Percentiles rank a stretch among this genome's conserved stretches.
phyloP scores from a whole-genome alignment of 2,797 vertebrate species.

The Spea hammondii region DNA sequence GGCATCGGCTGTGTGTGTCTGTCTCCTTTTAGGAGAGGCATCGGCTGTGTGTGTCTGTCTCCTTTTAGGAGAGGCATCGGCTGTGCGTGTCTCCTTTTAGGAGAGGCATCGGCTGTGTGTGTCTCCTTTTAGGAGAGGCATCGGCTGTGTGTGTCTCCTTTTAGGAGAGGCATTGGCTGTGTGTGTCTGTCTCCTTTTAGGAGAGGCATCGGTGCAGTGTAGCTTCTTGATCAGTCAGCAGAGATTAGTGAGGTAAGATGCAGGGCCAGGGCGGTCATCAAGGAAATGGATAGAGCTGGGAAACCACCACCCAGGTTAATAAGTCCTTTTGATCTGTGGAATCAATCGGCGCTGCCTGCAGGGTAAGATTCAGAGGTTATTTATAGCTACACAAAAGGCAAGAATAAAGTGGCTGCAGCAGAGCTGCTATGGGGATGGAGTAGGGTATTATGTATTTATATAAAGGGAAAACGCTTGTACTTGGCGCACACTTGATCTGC shows the following conservation, averaged over 20 bases:
- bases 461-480: conserved; percentile 11
- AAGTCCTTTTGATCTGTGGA: conserved; percentile 37
- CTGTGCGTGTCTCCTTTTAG: too few relatives aligned
- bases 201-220: too few relatives aligned
- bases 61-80: too few relatives aligned
- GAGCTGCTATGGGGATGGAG: neutral
- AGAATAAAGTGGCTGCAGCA: conserved; percentile 2
- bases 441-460: neutral
- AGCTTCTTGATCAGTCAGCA: neutral
- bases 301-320: conserved; percentile 27
- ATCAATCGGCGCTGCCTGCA: conserved; percentile 26
- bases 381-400: conserved; percentile 32
- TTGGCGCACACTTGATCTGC: too few relatives aligned
- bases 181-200: too few relatives aligned
- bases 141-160: too few relatives aligned
- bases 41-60: too few relatives aligned
- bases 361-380: conserved; percentile 16
- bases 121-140: too few relatives aligned
- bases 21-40: too few relatives aligned
- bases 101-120: too few relatives aligned
- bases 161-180: too few relatives aligned
- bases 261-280: conserved; percentile 22
- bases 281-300: conserved; percentile 38
- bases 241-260: neutral
- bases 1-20: too few relatives aligned